A percentile compares a stretch with the other conserved stretches of the same genome.
phyloP scores from a whole-genome alignment of 2,797 vertebrate genomes.

The Lerista edwardsae region DNA sequence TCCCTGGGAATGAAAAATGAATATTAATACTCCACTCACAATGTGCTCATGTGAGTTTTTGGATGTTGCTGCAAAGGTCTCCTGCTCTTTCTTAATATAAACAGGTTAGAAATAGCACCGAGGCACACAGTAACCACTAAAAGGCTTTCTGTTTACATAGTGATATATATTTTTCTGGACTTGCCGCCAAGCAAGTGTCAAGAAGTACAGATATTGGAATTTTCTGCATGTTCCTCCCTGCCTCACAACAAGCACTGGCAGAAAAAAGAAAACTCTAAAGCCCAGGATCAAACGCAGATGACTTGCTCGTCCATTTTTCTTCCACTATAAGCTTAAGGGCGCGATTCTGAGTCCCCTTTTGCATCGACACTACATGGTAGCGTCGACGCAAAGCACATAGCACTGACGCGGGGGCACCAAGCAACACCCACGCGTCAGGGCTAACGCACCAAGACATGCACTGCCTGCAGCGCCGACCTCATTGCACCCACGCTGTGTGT shows the following conservation, averaged over 20 bases:
- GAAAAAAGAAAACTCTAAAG: not conserved
- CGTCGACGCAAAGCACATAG: too few relatives aligned
- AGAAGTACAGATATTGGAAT: constrained; percentile 28
- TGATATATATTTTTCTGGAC: constrained; percentile 29
- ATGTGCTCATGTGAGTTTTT: not conserved
- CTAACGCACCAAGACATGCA: too few relatives aligned
- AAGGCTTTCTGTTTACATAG: constrained; percentile 37
- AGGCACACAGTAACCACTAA: constrained; percentile 12
- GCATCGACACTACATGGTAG: too few relatives aligned
- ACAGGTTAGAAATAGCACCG: constrained; percentile 8
- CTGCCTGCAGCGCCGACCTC: too few relatives aligned
- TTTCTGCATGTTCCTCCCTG: constrained; percentile 27
- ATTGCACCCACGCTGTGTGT: too few relatives aligned
- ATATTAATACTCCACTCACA: not conserved
- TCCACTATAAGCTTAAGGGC: constrained; percentile 38
- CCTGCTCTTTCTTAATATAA: constrained; percentile 20
- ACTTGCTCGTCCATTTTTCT: not conserved
- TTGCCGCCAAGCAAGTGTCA: constrained; percentile 35
- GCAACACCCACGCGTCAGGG: too few relatives aligned
- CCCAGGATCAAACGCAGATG: not conserved
- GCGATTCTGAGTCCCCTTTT: too few relatives aligned
- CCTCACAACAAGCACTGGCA: not conserved
- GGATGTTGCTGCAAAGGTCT: constrained; percentile 28
- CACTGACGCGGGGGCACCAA: too few relatives aligned
- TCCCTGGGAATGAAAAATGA: constrained; percentile 11